A percentile compares a stretch with the other conserved stretches of the same genome.
These are phyloP conservation scores for Cyprinus carpio DNA, from an alignment of 2,113 vertebrate genomes.

Conservation along the genomic window DNA sequence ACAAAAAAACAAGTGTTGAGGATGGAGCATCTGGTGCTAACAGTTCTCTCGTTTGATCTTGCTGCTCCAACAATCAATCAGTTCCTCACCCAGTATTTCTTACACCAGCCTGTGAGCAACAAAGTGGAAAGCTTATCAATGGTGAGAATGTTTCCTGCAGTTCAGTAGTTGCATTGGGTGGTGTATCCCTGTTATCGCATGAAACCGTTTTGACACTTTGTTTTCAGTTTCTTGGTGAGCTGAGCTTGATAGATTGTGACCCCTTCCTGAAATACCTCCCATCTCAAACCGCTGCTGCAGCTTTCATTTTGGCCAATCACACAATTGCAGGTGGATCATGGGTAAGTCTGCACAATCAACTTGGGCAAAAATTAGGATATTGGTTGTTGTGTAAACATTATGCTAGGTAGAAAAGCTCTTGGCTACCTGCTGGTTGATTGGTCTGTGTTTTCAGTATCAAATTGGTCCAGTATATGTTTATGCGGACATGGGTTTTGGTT, in stretches of 20 bases:
- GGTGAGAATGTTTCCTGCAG: constrained; percentile 68
- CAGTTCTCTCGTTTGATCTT: constrained; percentile 96
- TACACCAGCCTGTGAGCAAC: constrained; percentile 75
- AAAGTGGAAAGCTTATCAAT: constrained; percentile 88
- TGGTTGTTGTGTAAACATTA: neutral
- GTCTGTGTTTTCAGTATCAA: no score
- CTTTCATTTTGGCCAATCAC: constrained; percentile 84
- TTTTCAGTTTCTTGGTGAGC: constrained; percentile 88
- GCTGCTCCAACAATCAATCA: constrained; percentile 93
- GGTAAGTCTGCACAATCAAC: constrained; percentile 73
- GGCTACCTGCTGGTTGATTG: no score
- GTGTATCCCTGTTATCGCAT: neutral
- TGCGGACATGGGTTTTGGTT: neutral
- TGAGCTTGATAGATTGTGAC: constrained; percentile 92
- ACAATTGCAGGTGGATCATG: constrained; percentile 83
- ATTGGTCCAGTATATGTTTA: no score
- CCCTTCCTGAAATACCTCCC: constrained; percentile 93
- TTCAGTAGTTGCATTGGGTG: neutral
- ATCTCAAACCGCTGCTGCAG: constrained; percentile 88
- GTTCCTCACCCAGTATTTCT: constrained; percentile 94
- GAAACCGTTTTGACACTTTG: neutral
- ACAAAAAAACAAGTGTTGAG: constrained; percentile 96
- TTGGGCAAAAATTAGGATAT: neutral
- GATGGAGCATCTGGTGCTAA: constrained; percentile 97
- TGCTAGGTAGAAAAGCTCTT: no score